Base-by-base conservation (phyloP, 2,888 invertebrate species). In the Oxyscelio sp. region DNA sequence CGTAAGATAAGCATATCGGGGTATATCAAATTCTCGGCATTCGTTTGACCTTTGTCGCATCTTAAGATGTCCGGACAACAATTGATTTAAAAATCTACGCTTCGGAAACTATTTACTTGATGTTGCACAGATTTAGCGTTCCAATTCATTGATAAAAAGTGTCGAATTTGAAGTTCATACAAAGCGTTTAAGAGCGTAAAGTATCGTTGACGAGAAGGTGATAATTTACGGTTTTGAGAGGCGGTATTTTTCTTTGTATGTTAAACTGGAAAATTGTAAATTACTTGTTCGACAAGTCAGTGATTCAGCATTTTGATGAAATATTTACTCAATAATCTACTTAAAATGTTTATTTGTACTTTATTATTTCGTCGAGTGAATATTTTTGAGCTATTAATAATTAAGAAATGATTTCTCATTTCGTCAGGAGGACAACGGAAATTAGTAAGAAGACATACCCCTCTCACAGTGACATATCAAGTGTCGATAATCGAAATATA, bases 401-500 rank as follows among this genome's bases (percentile, higher is more conserved):
- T n/a, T n/a, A n/a, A n/a, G n/a, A n/a, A n/a, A n/a, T n/a, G n/a
- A n/a, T n/a, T n/a, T n/a, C n/a, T n/a, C n/a, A n/a, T n/a, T n/a
- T n/a, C n/a, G n/a, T n/a, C n/a, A n/a, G n/a, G n/a, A n/a, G n/a
- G n/a, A n/a, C n/a, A n/a, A n/a, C n/a, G n/a, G n/a, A n/a, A n/a
- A n/a, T n/a, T n/a, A n/a, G n/a, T n/a, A n/a, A n/a, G n/a, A n/a
- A n/a, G n/a, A n/a, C n/a, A n/a, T n/a, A n/a, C n/a, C n/a, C n/a
- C n/a, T n/a, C n/a, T n/a, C n/a, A n/a, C n/a, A n/a, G n/a, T n/a
- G n/a, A n/a, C n/a, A 34, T 70, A 70, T 75, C 65, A 43, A 56
- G 61, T 68, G 63, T 73, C 38, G 56, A 79, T 78, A 71, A 85
- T 83, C 85, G 83, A 77, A 61, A 58, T 86, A 85, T 87, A 87